Conservation (phyloP, 2,888 invertebrate species). For the Mesoligia furuncula region DNA sequence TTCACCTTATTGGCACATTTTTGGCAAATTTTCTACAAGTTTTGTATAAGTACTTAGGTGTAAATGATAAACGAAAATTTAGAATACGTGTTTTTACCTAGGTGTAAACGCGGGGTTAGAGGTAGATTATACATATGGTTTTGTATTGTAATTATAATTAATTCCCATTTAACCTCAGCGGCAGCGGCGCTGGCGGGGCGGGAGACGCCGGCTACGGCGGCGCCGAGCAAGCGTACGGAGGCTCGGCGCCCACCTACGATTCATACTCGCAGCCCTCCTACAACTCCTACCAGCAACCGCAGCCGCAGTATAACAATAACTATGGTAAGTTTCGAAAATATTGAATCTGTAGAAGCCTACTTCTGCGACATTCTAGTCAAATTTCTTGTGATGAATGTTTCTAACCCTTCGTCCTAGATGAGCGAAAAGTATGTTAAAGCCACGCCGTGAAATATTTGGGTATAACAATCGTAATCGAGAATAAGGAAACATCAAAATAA, state of each 20-base stretch:
- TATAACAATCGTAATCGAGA: background rate
- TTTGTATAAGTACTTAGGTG: too few species aligned
- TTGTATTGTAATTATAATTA: background rate
- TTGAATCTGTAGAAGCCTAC: conserved; percentile 33
- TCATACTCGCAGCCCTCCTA: conserved; percentile 83
- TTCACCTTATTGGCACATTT: background rate
- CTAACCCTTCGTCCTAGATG: conserved; percentile 31
- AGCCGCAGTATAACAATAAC: conserved; percentile 82
- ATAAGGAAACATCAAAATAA: background rate
- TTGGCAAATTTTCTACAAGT: background rate
- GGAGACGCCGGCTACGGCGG: conserved; percentile 86
- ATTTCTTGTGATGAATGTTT: background rate
- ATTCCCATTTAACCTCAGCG: conserved; percentile 39
- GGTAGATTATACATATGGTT: background rate
- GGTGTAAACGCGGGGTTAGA: background rate
- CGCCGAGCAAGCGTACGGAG: conserved; percentile 82
- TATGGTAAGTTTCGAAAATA: conserved; percentile 82
- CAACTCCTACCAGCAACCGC: conserved; percentile 83
- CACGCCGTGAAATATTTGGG: background rate
- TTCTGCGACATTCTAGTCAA: conserved; percentile 41
- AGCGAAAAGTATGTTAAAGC: background rate
- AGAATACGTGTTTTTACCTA: background rate
- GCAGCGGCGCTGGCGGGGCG: conserved; percentile 78
- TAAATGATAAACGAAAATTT: background rate
- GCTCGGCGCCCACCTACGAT: conserved; percentile 80